phyloP scores from a whole-genome alignment of 2,113 vertebrate species.

The Ovibos moschatus region DNA sequence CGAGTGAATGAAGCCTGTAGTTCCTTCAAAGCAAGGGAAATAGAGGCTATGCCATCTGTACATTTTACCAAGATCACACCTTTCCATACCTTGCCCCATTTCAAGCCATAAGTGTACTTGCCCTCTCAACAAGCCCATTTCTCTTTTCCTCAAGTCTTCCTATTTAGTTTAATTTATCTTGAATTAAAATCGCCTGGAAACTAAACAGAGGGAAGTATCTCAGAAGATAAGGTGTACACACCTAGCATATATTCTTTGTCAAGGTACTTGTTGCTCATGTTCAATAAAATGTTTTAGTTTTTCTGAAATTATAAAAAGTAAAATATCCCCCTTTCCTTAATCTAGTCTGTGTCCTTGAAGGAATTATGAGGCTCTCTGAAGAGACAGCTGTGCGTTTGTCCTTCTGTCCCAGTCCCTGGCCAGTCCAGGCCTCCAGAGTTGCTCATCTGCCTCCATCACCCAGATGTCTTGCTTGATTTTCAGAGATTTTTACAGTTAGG shows the following conservation, averaged over 20 bases:
- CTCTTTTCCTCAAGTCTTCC: not conserved
- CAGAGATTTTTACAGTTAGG: not conserved
- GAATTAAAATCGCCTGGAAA: not conserved
- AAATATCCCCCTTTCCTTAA: not conserved
- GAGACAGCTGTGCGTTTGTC: not conserved
- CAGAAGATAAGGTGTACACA: not conserved
- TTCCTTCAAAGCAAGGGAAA: not conserved
- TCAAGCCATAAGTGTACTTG: not conserved
- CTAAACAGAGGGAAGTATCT: not conserved
- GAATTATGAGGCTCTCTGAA: not conserved
- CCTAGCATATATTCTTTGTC: not conserved
- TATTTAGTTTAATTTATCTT: not conserved
- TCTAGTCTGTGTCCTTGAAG: not conserved
- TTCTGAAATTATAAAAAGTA: not conserved
- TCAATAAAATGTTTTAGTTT: not conserved
- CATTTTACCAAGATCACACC: not conserved
- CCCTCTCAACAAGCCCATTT: not conserved
- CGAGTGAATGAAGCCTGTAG: not conserved
- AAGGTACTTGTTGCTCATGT: not conserved
- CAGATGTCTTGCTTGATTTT: not conserved
- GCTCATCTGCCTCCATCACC: not conserved
- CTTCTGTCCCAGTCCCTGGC: not conserved
- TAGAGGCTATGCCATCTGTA: rapidly evolving
- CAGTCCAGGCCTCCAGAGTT: not conserved
- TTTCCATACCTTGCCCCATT: not conserved